Evolutionary conservation across 2,888 invertebrate species (phyloP), one percentile per base, ranked within the genome.

Genomic region (Syritta pipiens): DNA sequence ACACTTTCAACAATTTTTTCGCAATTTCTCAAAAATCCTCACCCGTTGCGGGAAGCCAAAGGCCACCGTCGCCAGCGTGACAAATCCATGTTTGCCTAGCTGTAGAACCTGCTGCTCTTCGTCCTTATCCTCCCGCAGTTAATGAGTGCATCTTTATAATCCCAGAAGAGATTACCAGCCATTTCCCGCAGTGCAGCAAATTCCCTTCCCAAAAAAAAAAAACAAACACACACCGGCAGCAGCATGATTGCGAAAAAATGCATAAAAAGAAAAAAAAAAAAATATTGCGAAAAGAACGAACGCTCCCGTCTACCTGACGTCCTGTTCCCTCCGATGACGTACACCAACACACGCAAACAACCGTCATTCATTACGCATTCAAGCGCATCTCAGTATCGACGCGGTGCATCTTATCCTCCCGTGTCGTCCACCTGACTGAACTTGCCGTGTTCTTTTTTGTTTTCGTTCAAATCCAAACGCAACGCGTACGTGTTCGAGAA

Each of bases 41-140:
- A n/a, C n/a, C n/a, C n/a, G n/a, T n/a, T n/a, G n/a, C n/a, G n/a
- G n/a, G n/a, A n/a, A n/a, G n/a, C n/a, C n/a, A n/a, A 60, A 65
- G 71, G 53, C 71, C 53, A 72, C 46, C 48, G 72, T 72, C 77
- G 59, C 72, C 77, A 72, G 65, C 53, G 40, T 72, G 72, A 77
- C 77, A 48, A 72, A 77, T 77, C 46, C 19, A 26, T 67, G 72
- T 67, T 77, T 53, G 46, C 40, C 10, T 40, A 60, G 40, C 42
- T 60, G 22, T 42, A 49, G 24, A 42, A 60, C 65, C 60, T 68
- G 55, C 55, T 30, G n/a, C n/a, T 32, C 24, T 28, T 40, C 28
- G 24, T 30, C 30, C 37, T n/a, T n/a, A n/a, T n/a, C n/a, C n/a
- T n/a, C n/a, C n/a, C n/a, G n/a, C 10, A 2, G 1, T 5, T 44